phyloP scores from a whole-genome alignment of 2,113 vertebrate species.

The Dicerorhinus sumatrensis region DNA sequence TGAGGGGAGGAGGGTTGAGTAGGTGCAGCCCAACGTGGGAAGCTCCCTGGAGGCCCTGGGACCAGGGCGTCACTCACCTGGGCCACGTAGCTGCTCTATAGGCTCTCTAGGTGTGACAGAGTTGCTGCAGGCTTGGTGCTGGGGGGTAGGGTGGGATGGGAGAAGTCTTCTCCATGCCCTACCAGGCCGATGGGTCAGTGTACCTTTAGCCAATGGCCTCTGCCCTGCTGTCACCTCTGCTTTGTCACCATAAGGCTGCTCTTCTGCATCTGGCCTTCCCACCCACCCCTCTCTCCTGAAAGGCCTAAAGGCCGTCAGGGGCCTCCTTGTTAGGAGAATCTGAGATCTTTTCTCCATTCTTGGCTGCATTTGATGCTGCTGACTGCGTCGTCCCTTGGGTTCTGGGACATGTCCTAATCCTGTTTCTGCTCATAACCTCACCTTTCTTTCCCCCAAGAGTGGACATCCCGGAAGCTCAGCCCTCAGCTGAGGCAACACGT shows the following conservation, averaged over 20 bases:
- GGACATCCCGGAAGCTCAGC: too few species aligned
- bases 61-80: neutral
- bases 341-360: neutral
- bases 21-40: neutral
- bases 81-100: neutral
- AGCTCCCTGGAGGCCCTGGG: neutral
- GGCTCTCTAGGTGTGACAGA: neutral
- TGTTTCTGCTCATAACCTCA: neutral
- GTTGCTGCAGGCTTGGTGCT: neutral
- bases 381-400: neutral
- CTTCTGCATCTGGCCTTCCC: neutral
- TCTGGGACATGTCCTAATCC: neutral
- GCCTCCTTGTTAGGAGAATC: neutral
- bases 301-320: neutral
- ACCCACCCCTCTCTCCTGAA: neutral
- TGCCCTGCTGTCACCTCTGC: neutral
- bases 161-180: neutral
- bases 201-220: neutral
- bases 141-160: too few species aligned
- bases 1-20: neutral
- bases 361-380: neutral
- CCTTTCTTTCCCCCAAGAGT: neutral
- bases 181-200: accelerated
- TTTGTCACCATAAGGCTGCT: neutral
- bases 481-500: neutral